Percentiles rank a stretch among this genome's conserved stretches.
phyloP scores from a whole-genome alignment of 2,113 vertebrate genomes.

The Acinonyx jubatus region DNA sequence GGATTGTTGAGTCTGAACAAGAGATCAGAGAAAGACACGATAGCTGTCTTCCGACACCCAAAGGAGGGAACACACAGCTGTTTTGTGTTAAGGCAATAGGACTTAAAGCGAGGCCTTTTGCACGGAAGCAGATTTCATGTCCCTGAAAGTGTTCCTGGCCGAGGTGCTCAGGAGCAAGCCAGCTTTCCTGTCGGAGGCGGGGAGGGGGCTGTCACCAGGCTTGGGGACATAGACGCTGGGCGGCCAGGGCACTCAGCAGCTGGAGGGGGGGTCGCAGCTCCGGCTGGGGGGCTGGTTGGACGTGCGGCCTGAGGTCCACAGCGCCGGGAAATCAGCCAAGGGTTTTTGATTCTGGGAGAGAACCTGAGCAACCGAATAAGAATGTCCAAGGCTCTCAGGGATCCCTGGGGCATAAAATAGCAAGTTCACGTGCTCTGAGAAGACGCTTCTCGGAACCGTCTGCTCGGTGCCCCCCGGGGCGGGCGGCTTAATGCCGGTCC shows the following conservation, averaged over 20 bases:
- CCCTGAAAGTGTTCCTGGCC: neutral
- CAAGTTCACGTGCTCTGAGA: neutral
- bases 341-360: neutral
- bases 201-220: neutral
- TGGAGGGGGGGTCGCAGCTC: neutral
- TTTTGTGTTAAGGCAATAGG: neutral
- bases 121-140: neutral
- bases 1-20: neutral
- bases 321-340: neutral
- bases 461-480: neutral
- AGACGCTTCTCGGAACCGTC: neutral
- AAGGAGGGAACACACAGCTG: neutral
- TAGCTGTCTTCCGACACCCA: neutral
- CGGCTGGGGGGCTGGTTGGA: neutral
- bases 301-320: neutral
- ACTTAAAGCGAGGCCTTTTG: neutral
- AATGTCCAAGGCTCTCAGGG: neutral
- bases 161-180: neutral
- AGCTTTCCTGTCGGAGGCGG: neutral
- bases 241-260: neutral
- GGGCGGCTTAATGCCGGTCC: neutral
- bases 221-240: neutral
- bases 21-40: neutral
- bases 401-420: neutral
- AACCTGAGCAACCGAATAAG: neutral